Conservation (phyloP, 2,888 invertebrate genomes). For the Synergus laeviventris region DNA sequence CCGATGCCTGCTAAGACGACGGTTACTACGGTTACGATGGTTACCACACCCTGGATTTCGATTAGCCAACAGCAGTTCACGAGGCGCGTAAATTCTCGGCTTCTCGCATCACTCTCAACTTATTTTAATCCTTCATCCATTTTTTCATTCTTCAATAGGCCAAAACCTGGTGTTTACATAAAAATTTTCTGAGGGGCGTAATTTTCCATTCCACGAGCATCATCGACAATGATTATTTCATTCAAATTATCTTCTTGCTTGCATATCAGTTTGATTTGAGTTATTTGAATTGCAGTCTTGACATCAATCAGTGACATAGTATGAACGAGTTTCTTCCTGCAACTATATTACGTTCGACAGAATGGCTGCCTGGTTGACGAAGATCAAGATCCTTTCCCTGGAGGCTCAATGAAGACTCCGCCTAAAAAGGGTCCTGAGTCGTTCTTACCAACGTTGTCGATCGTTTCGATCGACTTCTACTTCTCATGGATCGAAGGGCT, state of each 20-base stretch:
- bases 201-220: no score
- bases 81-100: conserved; percentile 55
- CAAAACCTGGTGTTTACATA: no score
- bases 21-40: conserved; percentile 58
- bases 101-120: neutral
- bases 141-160: neutral
- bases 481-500: conserved; percentile 50
- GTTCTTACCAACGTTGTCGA: conserved; percentile 55
- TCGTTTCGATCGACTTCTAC: conserved; percentile 51
- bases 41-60: conserved; percentile 57
- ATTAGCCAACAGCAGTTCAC: conserved; percentile 57
- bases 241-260: no score
- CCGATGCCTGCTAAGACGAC: conserved; percentile 72
- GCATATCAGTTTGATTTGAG: neutral
- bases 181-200: no score
- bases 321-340: conserved; percentile 39
- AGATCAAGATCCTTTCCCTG: conserved; percentile 37
- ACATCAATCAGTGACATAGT: conserved; percentile 34
- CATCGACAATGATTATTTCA: no score
- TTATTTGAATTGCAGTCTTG: conserved; percentile 23
- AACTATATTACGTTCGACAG: conserved; percentile 38
- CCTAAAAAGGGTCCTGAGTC: conserved; percentile 53
- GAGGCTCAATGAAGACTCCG: conserved; percentile 39
- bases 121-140: neutral
- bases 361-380: conserved; percentile 34